phyloP scores from a whole-genome alignment of 2,113 vertebrate species.

The Nothobranchius furzeri region DNA sequence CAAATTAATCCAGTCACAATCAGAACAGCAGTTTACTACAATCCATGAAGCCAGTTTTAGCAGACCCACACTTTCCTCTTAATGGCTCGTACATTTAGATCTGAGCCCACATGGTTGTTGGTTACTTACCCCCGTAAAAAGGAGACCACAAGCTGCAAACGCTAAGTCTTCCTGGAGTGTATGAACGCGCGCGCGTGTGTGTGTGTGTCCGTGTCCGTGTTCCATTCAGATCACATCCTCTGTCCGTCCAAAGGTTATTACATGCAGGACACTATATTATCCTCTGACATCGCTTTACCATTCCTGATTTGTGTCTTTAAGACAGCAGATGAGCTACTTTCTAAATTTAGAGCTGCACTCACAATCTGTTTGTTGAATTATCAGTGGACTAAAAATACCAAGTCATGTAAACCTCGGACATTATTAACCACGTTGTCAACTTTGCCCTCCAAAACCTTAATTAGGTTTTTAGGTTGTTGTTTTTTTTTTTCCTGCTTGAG shows the following conservation, averaged over 20 bases:
- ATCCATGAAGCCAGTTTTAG: slow-evolving; percentile 2
- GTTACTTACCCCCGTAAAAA: slow-evolving; percentile 50
- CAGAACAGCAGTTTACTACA: slow-evolving; percentile 16
- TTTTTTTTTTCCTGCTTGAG: slow-evolving; percentile 5
- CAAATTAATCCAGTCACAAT: slow-evolving; percentile 12
- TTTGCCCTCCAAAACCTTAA: background rate
- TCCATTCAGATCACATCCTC: slow-evolving; percentile 9
- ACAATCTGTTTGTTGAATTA: slow-evolving; percentile 60
- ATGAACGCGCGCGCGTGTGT: slow-evolving; percentile 6
- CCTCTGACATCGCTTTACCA: slow-evolving; percentile 17
- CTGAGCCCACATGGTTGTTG: slow-evolving; percentile 15
- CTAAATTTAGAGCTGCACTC: slow-evolving; percentile 66
- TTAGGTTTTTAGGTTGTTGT: no score
- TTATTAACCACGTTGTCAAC: slow-evolving; percentile 14
- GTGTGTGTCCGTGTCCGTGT: no score
- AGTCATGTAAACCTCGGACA: slow-evolving; percentile 29
- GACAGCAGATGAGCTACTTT: slow-evolving; percentile 36
- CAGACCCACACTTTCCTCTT: background rate
- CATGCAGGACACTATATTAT: slow-evolving; percentile 20
- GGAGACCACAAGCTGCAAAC: slow-evolving; percentile 8
- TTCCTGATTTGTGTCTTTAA: slow-evolving; percentile 45
- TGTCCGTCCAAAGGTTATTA: slow-evolving; percentile 13
- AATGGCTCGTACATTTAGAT: background rate
- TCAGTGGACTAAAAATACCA: slow-evolving; percentile 48
- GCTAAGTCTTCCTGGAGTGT: slow-evolving; percentile 6